Percentiles rank a stretch among this genome's conserved stretches.
Conservation (phyloP, 1,140 invertebrate genomes). For the Coenobita brevimanus region DNA sequence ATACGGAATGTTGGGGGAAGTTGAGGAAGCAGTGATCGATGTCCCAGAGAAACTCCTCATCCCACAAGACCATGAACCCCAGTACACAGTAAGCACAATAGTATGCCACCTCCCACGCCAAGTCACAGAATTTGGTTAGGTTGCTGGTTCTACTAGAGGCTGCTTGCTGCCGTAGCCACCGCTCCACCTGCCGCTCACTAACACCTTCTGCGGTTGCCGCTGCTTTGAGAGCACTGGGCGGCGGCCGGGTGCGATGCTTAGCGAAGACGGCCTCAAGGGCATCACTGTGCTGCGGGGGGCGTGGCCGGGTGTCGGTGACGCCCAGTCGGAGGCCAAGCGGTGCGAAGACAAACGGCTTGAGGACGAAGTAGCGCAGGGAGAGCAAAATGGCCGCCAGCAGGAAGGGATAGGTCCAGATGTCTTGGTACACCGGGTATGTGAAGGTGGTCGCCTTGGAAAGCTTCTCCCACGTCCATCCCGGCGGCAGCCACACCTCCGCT, state of each 20-base stretch:
- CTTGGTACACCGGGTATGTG: slow-evolving; percentile 27
- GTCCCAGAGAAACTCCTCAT: slow-evolving; percentile 96
- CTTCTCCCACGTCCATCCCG: slow-evolving; percentile 40
- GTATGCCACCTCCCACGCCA: slow-evolving; percentile 32
- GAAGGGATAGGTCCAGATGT: slow-evolving; percentile 55
- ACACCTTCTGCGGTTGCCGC: slow-evolving; percentile 87
- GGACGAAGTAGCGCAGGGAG: slow-evolving; percentile 47
- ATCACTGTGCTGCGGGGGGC: neutral
- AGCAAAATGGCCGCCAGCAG: slow-evolving; percentile 34
- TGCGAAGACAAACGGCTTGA: slow-evolving; percentile 30
- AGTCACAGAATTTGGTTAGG: slow-evolving; percentile 33
- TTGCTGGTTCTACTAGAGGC: neutral
- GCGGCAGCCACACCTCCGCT: slow-evolving; percentile 56
- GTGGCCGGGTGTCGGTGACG: neutral
- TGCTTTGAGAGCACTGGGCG: neutral
- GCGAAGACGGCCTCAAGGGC: slow-evolving; percentile 22
- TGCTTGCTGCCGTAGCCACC: slow-evolving; percentile 87
- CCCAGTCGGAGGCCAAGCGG: slow-evolving; percentile 8
- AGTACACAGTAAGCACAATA: slow-evolving; percentile 39
- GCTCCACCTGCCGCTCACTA: slow-evolving; percentile 88
- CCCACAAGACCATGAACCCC: slow-evolving; percentile 80
- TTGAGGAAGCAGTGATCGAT: slow-evolving; percentile 92
- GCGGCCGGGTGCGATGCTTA: neutral
- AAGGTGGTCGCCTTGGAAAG: slow-evolving; percentile 21
- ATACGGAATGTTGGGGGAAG: slow-evolving; percentile 74